Base-by-base conservation (phyloP, 2,888 invertebrate genomes). In the Abscondita cerata region DNA sequence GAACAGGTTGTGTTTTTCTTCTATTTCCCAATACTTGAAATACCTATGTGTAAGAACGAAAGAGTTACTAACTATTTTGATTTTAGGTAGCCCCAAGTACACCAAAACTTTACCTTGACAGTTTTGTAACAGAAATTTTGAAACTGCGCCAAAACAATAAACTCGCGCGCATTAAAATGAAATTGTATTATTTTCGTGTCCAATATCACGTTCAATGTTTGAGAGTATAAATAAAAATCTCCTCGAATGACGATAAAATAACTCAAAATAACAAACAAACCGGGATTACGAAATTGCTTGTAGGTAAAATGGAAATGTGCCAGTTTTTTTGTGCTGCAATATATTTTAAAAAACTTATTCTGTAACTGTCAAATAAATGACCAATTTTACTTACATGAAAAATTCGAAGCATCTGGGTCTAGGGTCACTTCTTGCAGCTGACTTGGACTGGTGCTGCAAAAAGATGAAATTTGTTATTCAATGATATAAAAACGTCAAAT, bases 381-480 rank as follows among this genome's bases (percentile, higher is more conserved):
- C 16, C 6, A 13, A 20, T 38, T 40, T 12, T 70, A 78, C 78
- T 78, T 73, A 80, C 79, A 77, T 65, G 76, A 73, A 69, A 78
- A 75, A 54, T 52, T 60, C 48, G 76, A 83, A 13, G 81, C 82
- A 71, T 85, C 85, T 51, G 79, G 83, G 71, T 85, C 85, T 76
- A 87, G 78, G 47, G 87, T 86, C 78, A 88, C 86, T 81, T 90
- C 89, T 78, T 89, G 87, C 64, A 89, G 80, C 74, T 87, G 87
- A 66, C 88, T 84, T 13, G 90, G 89, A 76, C 87, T 89, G 55
- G 88, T 88, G 75, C 90, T 90, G 85, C 51, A 86, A 85, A 73
- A 8, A 44, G 19, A 40, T 3, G 11, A n/a, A n/a, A 8, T 36
- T 36, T 5, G 12, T 2, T 36, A 36, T 5, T n/a, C n/a, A n/a